phyloP scores from a whole-genome alignment of 2,797 vertebrate genomes.

The Dendrocincla fuliginosa region DNA sequence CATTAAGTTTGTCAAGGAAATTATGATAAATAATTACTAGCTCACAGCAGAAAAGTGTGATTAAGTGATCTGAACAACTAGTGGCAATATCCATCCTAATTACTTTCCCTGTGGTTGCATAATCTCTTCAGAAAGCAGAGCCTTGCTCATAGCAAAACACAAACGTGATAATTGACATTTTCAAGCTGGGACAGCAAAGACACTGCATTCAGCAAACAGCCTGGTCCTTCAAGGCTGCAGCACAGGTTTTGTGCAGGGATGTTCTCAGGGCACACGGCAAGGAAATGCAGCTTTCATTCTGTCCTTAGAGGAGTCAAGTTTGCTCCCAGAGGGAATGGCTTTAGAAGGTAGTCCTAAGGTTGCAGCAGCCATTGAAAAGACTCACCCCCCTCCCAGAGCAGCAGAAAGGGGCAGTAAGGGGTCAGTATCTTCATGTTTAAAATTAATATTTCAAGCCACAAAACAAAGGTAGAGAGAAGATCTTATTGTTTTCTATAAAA shows the following conservation, averaged over 20 bases:
- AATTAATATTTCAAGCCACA: background rate
- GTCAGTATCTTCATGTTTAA: background rate
- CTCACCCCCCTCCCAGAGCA: background rate
- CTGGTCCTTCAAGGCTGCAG: background rate
- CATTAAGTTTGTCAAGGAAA: slow-evolving; percentile 38
- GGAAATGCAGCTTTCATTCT: background rate
- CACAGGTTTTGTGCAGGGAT: background rate
- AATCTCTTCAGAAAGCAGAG: background rate
- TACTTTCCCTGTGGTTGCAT: background rate
- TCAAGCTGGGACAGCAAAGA: background rate
- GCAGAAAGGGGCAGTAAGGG: background rate
- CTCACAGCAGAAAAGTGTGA: slow-evolving; percentile 37
- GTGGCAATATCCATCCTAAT: slow-evolving; percentile 24
- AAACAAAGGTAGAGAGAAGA: background rate
- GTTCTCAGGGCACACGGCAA: background rate
- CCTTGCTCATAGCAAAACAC: background rate
- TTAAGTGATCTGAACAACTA: slow-evolving; percentile 32
- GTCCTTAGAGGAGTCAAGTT: background rate
- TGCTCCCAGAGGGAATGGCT: background rate
- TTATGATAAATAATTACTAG: slow-evolving; percentile 46
- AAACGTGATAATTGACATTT: background rate
- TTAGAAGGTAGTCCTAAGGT: background rate
- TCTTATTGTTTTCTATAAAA: background rate
- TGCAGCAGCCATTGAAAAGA: background rate
- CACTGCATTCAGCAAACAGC: background rate